Conservation (phyloP, 1,140 invertebrate genomes). For the Paralvinella palmiformis region DNA sequence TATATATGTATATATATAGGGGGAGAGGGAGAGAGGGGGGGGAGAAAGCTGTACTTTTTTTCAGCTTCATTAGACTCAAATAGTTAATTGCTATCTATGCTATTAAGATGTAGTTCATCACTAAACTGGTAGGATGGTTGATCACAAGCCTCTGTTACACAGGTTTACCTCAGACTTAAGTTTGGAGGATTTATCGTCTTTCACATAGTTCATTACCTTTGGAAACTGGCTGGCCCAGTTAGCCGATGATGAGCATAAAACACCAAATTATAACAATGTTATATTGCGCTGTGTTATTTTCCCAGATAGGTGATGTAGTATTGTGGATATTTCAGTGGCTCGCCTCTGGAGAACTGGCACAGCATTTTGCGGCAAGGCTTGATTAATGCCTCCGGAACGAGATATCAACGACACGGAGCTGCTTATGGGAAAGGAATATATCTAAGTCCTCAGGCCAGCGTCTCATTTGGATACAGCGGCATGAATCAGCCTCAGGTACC, state of each 20-base stretch:
- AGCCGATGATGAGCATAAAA: background rate
- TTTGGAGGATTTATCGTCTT: background rate
- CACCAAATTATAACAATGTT: background rate
- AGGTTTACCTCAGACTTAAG: background rate
- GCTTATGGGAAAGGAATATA: constrained; percentile 45
- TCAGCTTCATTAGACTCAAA: too few species aligned
- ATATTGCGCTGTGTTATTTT: background rate
- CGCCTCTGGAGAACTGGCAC: constrained; percentile 46
- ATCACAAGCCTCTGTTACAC: background rate
- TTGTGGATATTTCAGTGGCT: constrained; percentile 36
- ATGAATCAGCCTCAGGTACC: constrained; percentile 21
- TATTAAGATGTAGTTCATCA: too few species aligned
- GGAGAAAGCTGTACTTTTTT: too few species aligned
- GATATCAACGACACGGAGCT: constrained; percentile 38
- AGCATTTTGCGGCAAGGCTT: constrained; percentile 42
- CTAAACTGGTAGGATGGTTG: too few species aligned
- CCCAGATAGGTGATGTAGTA: background rate
- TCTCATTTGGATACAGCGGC: constrained; percentile 36
- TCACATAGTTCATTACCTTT: background rate
- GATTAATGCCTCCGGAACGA: constrained; percentile 41
- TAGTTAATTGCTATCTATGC: too few species aligned
- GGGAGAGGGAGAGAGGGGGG: too few species aligned
- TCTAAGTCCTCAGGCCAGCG: constrained; percentile 31
- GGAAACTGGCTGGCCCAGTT: background rate
- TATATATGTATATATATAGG: too few species aligned